Evolutionary conservation across 1,140 invertebrate genomes (phyloP).

Genomic region (Venustaconcha ellipsiformis): DNA sequence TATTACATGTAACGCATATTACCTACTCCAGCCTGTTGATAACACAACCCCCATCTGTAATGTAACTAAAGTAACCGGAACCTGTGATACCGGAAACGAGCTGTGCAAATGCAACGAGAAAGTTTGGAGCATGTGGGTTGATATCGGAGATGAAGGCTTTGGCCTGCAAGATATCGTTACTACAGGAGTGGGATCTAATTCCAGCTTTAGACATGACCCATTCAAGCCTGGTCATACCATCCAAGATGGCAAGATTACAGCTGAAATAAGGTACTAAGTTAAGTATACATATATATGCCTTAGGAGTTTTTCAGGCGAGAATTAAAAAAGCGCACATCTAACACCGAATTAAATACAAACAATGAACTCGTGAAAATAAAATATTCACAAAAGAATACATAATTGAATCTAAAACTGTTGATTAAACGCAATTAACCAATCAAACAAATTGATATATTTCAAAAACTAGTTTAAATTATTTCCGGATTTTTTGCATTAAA

Average conservation of each 20-base stretch:
- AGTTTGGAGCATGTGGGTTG: slow-evolving; percentile 3
- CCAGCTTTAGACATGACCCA: neutral
- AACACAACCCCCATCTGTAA: slow-evolving; percentile 13
- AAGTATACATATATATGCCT: neutral
- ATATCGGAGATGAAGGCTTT: slow-evolving; percentile 11
- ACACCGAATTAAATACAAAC: too few species aligned
- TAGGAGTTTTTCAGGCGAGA: too few species aligned
- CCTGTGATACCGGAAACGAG: slow-evolving; percentile 10
- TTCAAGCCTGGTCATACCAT: slow-evolving; percentile 9
- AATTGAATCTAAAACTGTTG: too few species aligned
- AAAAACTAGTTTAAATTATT: too few species aligned
- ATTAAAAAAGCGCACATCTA: neutral
- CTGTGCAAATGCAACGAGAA: slow-evolving; percentile 8
- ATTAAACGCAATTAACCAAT: too few species aligned
- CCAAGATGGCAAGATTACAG: slow-evolving; percentile 6
- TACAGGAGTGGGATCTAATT: neutral
- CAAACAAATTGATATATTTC: too few species aligned
- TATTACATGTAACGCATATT: neutral
- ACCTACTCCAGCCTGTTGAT: neutral
- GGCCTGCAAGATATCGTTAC: slow-evolving; percentile 4
- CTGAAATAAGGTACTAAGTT: slow-evolving; percentile 1
- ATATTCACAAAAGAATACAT: too few species aligned
- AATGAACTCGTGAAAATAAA: too few species aligned
- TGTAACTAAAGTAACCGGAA: slow-evolving; percentile 1
- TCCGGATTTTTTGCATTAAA: too few species aligned